Percentiles rank a stretch among this genome's conserved stretches.
These are phyloP conservation scores for Drosophila subquinaria DNA, from an alignment of 2,888 invertebrate species.

Conservation along the genomic window DNA sequence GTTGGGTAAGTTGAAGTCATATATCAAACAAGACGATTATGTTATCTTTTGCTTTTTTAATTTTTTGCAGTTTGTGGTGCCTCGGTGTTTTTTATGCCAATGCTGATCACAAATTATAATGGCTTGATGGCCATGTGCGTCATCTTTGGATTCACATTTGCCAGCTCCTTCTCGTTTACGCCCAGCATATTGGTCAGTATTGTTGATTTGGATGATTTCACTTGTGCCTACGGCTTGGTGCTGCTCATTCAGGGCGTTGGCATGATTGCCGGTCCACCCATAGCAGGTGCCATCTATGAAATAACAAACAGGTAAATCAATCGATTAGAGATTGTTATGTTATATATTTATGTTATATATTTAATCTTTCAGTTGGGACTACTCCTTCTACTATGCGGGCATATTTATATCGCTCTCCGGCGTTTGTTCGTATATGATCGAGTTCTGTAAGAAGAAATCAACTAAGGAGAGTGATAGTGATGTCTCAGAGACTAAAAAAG, in stretches of 20 bases:
- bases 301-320: constrained; percentile 76
- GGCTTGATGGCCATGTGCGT: constrained; percentile 86
- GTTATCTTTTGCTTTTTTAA: not conserved
- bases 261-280: constrained; percentile 95
- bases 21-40: not conserved
- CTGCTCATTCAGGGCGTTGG: constrained; percentile 96
- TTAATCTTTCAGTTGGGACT: constrained; percentile 88
- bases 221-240: constrained; percentile 95
- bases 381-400: constrained; percentile 93
- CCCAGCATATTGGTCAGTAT: constrained; percentile 95
- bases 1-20: constrained; percentile 83
- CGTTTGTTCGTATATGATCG: constrained; percentile 84
- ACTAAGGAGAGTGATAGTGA: constrained; percentile 84
- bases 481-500: constrained; percentile 80
- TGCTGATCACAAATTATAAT: constrained; percentile 78
- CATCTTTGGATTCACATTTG: constrained; percentile 95
- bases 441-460: constrained; percentile 83
- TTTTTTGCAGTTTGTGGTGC: constrained; percentile 82
- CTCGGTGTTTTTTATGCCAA: constrained; percentile 84
- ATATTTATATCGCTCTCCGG: constrained; percentile 93
- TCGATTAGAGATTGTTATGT: not conserved
- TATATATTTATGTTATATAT: not conserved
- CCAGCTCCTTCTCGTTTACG: constrained; percentile 96
- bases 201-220: constrained; percentile 95
- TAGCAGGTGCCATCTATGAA: constrained; percentile 90